phyloP scores from a whole-genome alignment of 1,140 invertebrate genomes.

The Danaus plexippus region DNA sequence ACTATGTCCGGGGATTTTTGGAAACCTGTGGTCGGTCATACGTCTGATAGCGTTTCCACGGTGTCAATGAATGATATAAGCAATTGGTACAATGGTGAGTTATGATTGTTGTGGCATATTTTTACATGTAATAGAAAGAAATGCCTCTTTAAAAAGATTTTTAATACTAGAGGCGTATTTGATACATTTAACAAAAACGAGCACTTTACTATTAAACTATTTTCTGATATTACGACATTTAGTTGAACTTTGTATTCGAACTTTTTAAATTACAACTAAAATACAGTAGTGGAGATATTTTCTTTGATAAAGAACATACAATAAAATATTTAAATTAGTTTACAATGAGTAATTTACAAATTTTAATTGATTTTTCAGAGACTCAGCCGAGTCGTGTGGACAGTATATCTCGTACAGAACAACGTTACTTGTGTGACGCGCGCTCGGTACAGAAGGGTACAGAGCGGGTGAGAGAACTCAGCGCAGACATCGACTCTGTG shows the following conservation, averaged over 20 bases:
- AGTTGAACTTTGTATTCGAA: too few species aligned
- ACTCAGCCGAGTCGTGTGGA: constrained; percentile 17
- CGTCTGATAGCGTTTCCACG: constrained; percentile 60
- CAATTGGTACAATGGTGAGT: constrained; percentile 72
- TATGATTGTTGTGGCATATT: not conserved
- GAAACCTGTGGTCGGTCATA: constrained; percentile 53
- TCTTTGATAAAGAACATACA: too few species aligned
- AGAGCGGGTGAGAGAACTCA: constrained; percentile 68
- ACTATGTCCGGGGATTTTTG: constrained; percentile 52
- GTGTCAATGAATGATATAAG: constrained; percentile 74
- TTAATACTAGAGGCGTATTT: too few species aligned
- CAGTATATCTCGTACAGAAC: constrained; percentile 42
- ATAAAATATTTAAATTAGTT: too few species aligned
- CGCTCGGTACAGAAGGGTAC: constrained; percentile 50
- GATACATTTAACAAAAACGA: too few species aligned
- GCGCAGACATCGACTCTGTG: constrained; percentile 74
- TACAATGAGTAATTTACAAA: not conserved
- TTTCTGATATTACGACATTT: too few species aligned
- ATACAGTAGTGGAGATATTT: too few species aligned
- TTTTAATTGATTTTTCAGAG: constrained; percentile 22
- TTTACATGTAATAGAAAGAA: constrained; percentile 1
- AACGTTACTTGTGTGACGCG: constrained; percentile 57
- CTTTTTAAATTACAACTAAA: too few species aligned
- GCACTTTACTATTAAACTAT: too few species aligned
- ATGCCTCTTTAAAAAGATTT: too few species aligned